phyloP scores from a whole-genome alignment of 2,888 invertebrate species.

The Caenorhabditis sp. region DNA sequence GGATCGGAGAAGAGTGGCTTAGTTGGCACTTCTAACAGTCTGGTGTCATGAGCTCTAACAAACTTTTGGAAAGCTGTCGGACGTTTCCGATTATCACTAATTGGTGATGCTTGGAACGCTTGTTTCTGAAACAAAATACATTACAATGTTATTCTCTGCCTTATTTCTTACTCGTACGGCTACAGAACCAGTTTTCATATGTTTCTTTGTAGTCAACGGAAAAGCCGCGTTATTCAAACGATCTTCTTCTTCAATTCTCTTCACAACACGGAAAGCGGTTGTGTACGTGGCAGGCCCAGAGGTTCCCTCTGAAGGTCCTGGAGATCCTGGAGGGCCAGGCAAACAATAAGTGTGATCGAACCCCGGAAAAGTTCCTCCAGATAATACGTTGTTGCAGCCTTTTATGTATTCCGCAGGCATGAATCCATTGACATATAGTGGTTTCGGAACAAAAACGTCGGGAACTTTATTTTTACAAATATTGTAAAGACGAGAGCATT shows the following conservation, averaged over 20 bases:
- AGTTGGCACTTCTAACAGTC: neutral
- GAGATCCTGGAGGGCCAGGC: neutral
- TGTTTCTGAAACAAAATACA: neutral
- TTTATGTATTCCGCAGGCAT: neutral
- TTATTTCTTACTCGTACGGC: neutral
- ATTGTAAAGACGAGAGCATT: neutral
- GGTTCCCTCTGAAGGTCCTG: neutral
- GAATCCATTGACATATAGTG: neutral
- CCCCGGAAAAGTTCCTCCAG: neutral
- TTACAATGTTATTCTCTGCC: neutral
- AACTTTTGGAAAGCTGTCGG: constrained; percentile 8
- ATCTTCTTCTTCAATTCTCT: neutral
- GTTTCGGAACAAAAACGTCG: neutral
- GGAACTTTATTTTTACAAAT: neutral
- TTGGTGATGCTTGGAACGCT: neutral
- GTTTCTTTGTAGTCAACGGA: neutral
- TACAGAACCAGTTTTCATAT: neutral
- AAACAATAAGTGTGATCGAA: no score
- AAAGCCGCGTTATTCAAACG: neutral
- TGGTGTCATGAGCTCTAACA: neutral
- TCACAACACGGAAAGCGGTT: neutral
- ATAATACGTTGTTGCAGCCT: neutral
- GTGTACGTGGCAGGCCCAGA: neutral
- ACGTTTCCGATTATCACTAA: neutral
- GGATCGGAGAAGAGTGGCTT: neutral